phyloP scores from a whole-genome alignment of 1,140 invertebrate species.

The Helicoverpa zea region DNA sequence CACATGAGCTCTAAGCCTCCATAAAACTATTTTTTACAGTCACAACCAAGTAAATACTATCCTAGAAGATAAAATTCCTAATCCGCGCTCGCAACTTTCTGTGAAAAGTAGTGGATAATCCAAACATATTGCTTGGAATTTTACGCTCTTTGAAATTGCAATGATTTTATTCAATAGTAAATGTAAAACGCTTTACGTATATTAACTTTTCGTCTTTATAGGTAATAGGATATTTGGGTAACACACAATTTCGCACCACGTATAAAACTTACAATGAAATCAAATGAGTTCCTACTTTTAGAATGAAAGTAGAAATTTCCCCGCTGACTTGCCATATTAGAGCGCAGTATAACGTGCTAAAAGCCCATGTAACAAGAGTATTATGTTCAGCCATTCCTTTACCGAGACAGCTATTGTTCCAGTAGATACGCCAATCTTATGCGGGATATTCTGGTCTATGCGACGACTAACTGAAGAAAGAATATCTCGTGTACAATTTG shows the following conservation, averaged over 20 bases:
- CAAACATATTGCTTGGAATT: conserved; percentile 40
- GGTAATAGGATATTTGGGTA: conserved; percentile 5
- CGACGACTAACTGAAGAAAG: conserved; percentile 48
- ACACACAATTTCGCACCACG: conserved; percentile 34
- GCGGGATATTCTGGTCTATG: conserved; percentile 55
- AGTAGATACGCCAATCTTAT: conserved; percentile 55
- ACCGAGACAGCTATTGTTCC: conserved; percentile 58
- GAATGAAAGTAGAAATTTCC: conserved; percentile 46
- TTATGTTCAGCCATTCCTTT: conserved; percentile 60
- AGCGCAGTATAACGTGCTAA: conserved; percentile 56
- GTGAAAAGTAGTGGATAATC: conserved; percentile 42
- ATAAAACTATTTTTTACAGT: conserved; percentile 48
- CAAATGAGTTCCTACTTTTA: conserved; percentile 53
- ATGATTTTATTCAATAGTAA: conserved; percentile 21
- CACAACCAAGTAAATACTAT: conserved; percentile 35
- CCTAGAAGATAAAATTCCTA: conserved; percentile 45
- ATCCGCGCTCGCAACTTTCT: conserved; percentile 43
- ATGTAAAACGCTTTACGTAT: conserved; percentile 8
- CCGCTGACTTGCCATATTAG: conserved; percentile 54
- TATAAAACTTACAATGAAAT: conserved; percentile 52
- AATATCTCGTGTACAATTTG: conserved; percentile 11
- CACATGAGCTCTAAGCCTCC: conserved; percentile 28
- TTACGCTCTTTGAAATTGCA: conserved; percentile 27
- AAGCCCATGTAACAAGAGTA: conserved; percentile 55
- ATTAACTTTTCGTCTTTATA: conserved; percentile 9